Evolutionary conservation across 1,140 invertebrate species (phyloP), one percentile per base, ranked within the genome.

Genomic region (Meloidogyne chitwoodi): DNA sequence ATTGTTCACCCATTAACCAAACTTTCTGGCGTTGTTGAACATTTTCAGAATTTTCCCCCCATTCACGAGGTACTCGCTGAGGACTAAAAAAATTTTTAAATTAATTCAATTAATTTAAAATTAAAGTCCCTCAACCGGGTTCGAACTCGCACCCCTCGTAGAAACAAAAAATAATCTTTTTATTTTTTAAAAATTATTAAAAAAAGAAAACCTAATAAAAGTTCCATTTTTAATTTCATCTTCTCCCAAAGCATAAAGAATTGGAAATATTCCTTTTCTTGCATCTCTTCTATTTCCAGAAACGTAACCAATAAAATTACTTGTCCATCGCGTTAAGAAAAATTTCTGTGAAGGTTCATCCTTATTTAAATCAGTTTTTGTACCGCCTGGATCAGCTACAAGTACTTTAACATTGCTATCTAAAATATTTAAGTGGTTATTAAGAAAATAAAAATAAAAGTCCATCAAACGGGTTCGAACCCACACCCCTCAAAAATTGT

Each of bases 381-480:
- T 83, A 44, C 83, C 41, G 22, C 85, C 85, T 12, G 85, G 85
- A 70, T 85, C 84, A 0, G 84, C 84, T 11, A 86, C 67, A 19
- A 81, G 4, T 12, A 87, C 85, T n/a, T 67, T 56, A 22, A 86
- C 74, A 71, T 86, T 84, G 19, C 81, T 79, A 12, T 74, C 83
- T 75, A 67, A 66, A 79, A 41, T 8, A 38, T 8, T 6, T 38
- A 38, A 38, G 34, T 38, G n/a, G n/a, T n/a, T n/a, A n/a, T n/a
- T n/a, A n/a, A n/a, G n/a, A 38, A 38, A 68, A 77, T 19, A 70
- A 41, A 27, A 78, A 27, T 79, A 8, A 16, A 79, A 67, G n/a
- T 4, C 24, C 2, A 5, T 81, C 19, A 22, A 44, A 6, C 19
- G 19, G 2, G 22, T 69, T n/a, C n/a, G 31, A 67, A 24, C 11